These are phyloP conservation scores for Anarrhichthys ocellatus DNA, from an alignment of 2,113 vertebrate species.

Conservation along the genomic window DNA sequence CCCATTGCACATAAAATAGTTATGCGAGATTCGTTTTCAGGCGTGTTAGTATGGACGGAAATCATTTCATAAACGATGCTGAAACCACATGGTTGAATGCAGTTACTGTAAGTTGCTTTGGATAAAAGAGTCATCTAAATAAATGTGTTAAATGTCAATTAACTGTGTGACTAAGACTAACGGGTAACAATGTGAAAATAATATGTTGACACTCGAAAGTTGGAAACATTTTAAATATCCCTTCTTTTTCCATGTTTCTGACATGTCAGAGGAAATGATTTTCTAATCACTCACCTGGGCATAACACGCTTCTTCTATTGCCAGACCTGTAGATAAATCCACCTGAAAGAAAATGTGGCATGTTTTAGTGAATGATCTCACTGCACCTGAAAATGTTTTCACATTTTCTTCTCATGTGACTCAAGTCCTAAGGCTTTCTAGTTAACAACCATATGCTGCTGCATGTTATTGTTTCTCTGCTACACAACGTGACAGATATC, in stretches of 20 bases:
- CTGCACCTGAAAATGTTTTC: not conserved
- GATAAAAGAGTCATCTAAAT: not conserved
- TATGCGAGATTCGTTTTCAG: too few relatives aligned
- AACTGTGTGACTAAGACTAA: not conserved
- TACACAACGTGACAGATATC: not conserved
- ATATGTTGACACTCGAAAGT: not conserved
- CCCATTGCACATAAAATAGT: too few relatives aligned
- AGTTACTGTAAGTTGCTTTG: not conserved
- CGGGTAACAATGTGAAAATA: not conserved
- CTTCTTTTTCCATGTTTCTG: not conserved
- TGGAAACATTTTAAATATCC: not conserved
- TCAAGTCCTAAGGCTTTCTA: not conserved
- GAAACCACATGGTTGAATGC: not conserved
- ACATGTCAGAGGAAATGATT: too few relatives aligned
- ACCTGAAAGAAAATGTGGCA: conserved; percentile 83
- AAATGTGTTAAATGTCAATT: not conserved
- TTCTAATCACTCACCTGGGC: conserved; percentile 88
- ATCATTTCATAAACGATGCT: too few relatives aligned
- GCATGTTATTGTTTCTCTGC: not conserved
- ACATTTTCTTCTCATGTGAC: not conserved
- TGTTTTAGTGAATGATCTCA: not conserved
- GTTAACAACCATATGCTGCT: not conserved
- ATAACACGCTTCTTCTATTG: conserved; percentile 98
- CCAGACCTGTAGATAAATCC: conserved; percentile 94
- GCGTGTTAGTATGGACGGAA: too few relatives aligned